Evolutionary conservation across 2,888 invertebrate genomes (phyloP).

Genomic region (Dryadula phaetusa): DNA sequence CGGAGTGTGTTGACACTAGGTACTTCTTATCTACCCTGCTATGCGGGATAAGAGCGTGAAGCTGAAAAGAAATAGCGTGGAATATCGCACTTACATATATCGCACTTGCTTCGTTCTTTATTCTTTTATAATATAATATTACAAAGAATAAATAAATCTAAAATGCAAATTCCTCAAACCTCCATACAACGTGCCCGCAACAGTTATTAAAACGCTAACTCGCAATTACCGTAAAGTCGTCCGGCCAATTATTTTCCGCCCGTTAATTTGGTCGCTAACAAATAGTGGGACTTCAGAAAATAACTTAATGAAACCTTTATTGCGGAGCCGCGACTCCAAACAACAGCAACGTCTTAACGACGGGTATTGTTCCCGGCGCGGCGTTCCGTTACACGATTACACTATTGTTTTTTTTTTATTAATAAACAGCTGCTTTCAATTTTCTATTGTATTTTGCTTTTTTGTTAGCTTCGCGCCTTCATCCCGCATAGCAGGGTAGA

Average conservation of each 20-base stretch:
- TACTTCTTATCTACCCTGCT: no score
- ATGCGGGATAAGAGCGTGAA: no score
- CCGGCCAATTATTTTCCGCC: conserved; percentile 27
- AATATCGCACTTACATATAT: no score
- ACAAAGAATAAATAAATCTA: no score
- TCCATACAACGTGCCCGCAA: no score
- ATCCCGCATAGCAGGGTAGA: no score
- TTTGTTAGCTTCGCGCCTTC: no score
- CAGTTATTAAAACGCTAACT: conserved; percentile 5
- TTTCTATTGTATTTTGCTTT: background rate
- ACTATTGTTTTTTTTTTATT: conserved; percentile 26
- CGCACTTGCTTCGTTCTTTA: no score
- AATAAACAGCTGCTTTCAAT: conserved; percentile 13
- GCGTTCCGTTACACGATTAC: conserved; percentile 17
- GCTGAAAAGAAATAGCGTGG: no score
- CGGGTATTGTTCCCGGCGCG: conserved; percentile 23
- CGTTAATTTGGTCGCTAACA: conserved; percentile 28
- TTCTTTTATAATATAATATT: no score
- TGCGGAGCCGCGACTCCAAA: conserved; percentile 24
- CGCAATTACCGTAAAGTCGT: background rate
- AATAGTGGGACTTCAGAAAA: conserved; percentile 36
- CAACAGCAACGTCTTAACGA: conserved; percentile 30
- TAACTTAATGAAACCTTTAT: conserved; percentile 36
- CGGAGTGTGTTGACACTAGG: no score
- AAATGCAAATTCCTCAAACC: no score